Percentiles rank a stretch among this genome's conserved stretches.
These are phyloP conservation scores for Drosophila tsacasi DNA, from an alignment of 1,140 invertebrate species.

Conservation along the genomic window DNA sequence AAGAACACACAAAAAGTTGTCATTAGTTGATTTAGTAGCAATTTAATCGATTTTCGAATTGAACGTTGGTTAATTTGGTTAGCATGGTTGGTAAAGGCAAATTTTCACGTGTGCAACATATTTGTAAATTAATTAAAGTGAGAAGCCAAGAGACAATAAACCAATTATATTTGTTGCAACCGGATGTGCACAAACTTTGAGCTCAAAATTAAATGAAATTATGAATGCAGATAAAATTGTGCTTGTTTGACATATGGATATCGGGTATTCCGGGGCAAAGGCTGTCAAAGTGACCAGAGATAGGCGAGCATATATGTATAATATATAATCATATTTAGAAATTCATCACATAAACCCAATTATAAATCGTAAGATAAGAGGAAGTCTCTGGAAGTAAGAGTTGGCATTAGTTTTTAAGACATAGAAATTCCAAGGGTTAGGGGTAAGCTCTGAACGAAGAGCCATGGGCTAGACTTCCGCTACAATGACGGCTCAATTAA, in stretches of 20 bases:
- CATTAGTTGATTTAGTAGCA: conserved; percentile 70
- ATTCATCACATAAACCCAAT: background rate
- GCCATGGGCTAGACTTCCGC: background rate
- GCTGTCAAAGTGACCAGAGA: background rate
- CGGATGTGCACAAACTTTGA: conserved; percentile 28
- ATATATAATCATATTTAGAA: background rate
- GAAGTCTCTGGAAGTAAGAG: background rate
- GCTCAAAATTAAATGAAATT: conserved; percentile 22
- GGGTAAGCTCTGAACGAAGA: background rate
- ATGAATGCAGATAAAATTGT: conserved; percentile 21
- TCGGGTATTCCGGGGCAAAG: conserved; percentile 16
- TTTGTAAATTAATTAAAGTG: conserved; percentile 23
- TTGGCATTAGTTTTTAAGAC: background rate
- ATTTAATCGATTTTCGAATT: conserved; percentile 56
- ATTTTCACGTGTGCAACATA: conserved; percentile 27
- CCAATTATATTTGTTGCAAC: conserved; percentile 21
- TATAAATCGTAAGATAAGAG: no score
- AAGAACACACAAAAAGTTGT: conserved; percentile 75
- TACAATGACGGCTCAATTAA: background rate
- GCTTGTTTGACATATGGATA: conserved; percentile 23
- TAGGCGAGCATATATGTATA: background rate
- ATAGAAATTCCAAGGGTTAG: background rate
- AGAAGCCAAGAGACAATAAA: conserved; percentile 7
- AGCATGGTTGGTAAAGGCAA: conserved; percentile 31
- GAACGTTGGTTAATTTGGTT: conserved; percentile 40